Percentiles rank a stretch among this genome's conserved stretches.
These are phyloP conservation scores for Rhyacichthys aspro DNA, from an alignment of 2,797 vertebrate genomes.

Conservation along the genomic window DNA sequence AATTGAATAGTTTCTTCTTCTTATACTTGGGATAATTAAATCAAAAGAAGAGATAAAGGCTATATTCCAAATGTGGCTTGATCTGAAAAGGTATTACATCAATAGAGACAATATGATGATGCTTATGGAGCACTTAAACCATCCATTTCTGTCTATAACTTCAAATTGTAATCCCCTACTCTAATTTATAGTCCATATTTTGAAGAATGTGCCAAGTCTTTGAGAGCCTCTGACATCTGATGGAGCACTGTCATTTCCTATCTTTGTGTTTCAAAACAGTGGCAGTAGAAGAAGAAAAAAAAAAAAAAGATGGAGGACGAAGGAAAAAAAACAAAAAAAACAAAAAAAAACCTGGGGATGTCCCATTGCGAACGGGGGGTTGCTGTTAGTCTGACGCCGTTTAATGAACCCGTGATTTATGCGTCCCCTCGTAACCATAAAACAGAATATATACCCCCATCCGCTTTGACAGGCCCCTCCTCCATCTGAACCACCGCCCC, in stretches of 20 bases:
- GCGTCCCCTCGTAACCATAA: constrained; percentile 72
- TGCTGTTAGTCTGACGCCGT: constrained; percentile 53
- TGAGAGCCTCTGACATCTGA: background rate
- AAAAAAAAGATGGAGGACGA: constrained; percentile 19
- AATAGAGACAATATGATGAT: no score
- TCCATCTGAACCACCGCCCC: constrained; percentile 23
- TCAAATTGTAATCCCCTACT: no score
- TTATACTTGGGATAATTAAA: no score
- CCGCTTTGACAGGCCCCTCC: constrained; percentile 42
- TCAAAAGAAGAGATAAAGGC: no score
- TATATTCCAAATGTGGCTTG: no score
- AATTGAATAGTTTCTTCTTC: no score
- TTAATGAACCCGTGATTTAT: constrained; percentile 81
- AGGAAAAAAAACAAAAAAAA: constrained; percentile 15
- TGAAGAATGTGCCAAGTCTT: no score
- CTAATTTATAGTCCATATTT: no score
- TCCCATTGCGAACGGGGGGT: constrained; percentile 21
- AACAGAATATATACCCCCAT: constrained; percentile 72
- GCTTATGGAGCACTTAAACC: no score
- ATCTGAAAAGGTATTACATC: no score
- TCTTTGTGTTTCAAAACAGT: background rate
- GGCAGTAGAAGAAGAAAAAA: constrained; percentile 3
- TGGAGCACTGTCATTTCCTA: constrained; percentile 8
- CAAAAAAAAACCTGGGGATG: constrained; percentile 24
- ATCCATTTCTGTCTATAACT: no score